A percentile compares a stretch with the other conserved stretches of the same genome.
Evolutionary conservation across 2,113 vertebrate species (phyloP).

Genomic region (Colinus virginianus): DNA sequence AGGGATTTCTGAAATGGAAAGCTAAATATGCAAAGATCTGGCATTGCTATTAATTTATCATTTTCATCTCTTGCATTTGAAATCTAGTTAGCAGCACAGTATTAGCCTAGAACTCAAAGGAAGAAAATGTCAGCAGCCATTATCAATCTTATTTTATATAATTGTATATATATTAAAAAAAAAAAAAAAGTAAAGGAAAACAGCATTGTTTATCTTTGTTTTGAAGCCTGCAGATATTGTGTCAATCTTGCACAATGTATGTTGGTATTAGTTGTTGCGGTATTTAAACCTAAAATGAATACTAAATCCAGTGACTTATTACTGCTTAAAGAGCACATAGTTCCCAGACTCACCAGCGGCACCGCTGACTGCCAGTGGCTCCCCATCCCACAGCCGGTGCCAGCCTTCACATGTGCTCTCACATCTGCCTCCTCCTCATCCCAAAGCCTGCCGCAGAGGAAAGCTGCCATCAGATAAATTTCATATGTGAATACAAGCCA

Average conservation of each 20-base stretch:
- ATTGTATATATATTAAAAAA: neutral
- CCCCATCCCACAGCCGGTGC: fast-evolving
- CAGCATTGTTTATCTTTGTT: neutral
- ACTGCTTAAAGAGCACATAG: neutral
- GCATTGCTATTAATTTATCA: neutral
- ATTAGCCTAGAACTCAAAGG: neutral
- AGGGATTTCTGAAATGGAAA: neutral
- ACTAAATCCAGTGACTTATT: neutral
- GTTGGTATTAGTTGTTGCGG: neutral
- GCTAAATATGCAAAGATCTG: neutral
- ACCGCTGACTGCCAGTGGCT: fast-evolving
- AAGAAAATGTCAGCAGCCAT: neutral
- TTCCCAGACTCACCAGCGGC: neutral
- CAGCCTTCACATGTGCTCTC: neutral
- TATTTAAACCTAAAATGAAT: neutral
- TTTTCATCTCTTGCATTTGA: neutral
- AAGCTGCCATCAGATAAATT: neutral
- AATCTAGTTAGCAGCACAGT: neutral
- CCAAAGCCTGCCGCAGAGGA: neutral
- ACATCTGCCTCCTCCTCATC: neutral
- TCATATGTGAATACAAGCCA: fast-evolving
- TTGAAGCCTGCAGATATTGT: neutral
- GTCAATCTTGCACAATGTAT: neutral
- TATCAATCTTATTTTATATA: neutral
- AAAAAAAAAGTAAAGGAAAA: neutral